These are phyloP conservation scores for Cynoglossus semilaevis DNA, from an alignment of 2,113 vertebrate genomes.

Conservation along the genomic window DNA sequence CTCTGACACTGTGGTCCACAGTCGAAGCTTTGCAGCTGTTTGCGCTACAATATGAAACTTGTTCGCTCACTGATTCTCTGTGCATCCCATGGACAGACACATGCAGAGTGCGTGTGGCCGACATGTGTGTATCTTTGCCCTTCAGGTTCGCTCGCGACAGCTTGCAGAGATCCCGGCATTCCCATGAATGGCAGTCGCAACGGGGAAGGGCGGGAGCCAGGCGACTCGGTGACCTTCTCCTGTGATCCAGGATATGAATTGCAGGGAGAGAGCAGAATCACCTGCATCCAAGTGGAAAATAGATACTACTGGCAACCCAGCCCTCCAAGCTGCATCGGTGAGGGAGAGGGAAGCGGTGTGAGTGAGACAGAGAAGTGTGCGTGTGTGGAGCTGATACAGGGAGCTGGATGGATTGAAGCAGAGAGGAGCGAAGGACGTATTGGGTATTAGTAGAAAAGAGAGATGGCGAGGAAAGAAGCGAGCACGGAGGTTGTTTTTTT, in stretches of 20 bases:
- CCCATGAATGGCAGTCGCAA: conserved; percentile 98
- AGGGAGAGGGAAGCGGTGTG: conserved; percentile 49
- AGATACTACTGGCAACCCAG: conserved; percentile 99
- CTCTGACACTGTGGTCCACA: conserved; percentile 36
- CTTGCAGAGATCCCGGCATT: conserved; percentile 86
- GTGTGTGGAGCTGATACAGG: conserved; percentile 21
- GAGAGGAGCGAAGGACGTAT: conserved; percentile 16
- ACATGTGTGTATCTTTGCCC: conserved; percentile 30
- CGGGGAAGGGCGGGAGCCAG: conserved; percentile 93
- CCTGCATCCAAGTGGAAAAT: conserved; percentile 99
- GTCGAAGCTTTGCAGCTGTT: conserved; percentile 43
- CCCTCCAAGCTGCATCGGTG: conserved; percentile 97
- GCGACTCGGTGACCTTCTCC: conserved; percentile 91
- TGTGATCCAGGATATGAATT: conserved; percentile 98
- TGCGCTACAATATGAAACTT: conserved; percentile 23
- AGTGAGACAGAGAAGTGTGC: conserved; percentile 13
- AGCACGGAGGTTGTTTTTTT: conserved; percentile 23
- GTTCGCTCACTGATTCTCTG: background rate
- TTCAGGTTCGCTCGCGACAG: conserved; percentile 92
- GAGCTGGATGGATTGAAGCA: conserved; percentile 11
- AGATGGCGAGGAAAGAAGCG: conserved; percentile 21
- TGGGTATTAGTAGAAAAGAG: conserved; percentile 32
- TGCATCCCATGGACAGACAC: background rate
- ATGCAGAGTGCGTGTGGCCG: conserved; percentile 7
- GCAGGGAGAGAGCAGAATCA: conserved; percentile 94